phyloP scores from a whole-genome alignment of 1,140 invertebrate species.

The Eurosta solidaginis region DNA sequence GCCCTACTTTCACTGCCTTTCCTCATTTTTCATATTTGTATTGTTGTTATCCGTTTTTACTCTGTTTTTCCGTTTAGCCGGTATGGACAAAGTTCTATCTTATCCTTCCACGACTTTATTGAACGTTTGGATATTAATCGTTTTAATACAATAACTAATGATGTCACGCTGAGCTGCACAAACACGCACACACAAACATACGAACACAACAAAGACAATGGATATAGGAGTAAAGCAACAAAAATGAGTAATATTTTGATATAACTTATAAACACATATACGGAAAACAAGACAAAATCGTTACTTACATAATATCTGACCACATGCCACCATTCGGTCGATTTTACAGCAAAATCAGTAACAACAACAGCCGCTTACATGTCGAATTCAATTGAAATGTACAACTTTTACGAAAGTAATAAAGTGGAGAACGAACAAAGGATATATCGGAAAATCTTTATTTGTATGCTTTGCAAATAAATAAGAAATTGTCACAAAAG shows the following conservation, averaged over 20 bases:
- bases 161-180: background rate
- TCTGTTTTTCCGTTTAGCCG: background rate
- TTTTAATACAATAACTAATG: constrained; percentile 8
- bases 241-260: too few relatives aligned
- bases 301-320: background rate
- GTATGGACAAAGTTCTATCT: background rate
- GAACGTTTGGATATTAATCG: constrained; percentile 2
- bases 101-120: background rate
- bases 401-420: background rate
- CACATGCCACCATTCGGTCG: background rate
- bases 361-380: too few relatives aligned
- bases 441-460: background rate
- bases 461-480: background rate
- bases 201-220: background rate
- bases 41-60: too few relatives aligned
- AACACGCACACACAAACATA: background rate
- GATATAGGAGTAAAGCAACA: too few relatives aligned
- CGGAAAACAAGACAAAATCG: background rate
- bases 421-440: background rate
- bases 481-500: constrained; percentile 2
- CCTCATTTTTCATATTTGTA: too few relatives aligned
- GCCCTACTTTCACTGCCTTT: too few relatives aligned
- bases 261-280: background rate
- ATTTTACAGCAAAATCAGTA: too few relatives aligned
- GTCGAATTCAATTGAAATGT: background rate